Base-by-base conservation (phyloP, 2,888 invertebrate species). In the Phlogophora meticulosa region DNA sequence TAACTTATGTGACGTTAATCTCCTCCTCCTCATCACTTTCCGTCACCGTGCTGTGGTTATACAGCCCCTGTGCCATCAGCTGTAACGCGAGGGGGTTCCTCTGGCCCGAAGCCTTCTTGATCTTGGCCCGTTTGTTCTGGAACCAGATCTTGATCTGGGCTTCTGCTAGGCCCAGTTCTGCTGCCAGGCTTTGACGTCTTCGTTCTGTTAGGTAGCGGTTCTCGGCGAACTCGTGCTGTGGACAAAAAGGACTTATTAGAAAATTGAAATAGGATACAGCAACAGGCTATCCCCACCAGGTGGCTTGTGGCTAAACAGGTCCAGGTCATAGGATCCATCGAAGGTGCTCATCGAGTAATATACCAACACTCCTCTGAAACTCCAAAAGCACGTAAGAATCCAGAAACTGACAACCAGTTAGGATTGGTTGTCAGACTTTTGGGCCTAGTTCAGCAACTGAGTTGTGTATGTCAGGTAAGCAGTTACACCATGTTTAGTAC, bases 81-180 rank as follows among this genome's bases (percentile, higher is more conserved):
- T 98, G 98, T 64, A 98, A 89, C 0, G 99, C 99, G 62, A 99
- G 94, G 0, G 98, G 97, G 92, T 98, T 98, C 87, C 98, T 97
- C 81, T 97, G 97, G 0, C 98, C 98, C 0, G 97, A 97, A 0
- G 98, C 97, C 90, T 99, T 99, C 96, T 99, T 99, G 91, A 99
- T 98, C 95, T 99, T 99, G 76, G 99, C 99, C 17, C 99, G 96
- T 91, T 99, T 99, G 95, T 99, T 99, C 96, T 99, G 98, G 95
- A 99, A 98, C 99, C 98, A 99, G 91, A 99, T 99, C 96, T 99
- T 99, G 90, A 98, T 99, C 95, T 99, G 99, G 0, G 99, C 98
- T 92, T 99, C 99, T 85, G 99, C 99, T 70, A 99, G 96, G 0
- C 98, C 98, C 68, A 99, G 96, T 87, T 99, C 99, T 5, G 97